phyloP scores from a whole-genome alignment of 2,113 vertebrate genomes.

The Egretta garzetta region DNA sequence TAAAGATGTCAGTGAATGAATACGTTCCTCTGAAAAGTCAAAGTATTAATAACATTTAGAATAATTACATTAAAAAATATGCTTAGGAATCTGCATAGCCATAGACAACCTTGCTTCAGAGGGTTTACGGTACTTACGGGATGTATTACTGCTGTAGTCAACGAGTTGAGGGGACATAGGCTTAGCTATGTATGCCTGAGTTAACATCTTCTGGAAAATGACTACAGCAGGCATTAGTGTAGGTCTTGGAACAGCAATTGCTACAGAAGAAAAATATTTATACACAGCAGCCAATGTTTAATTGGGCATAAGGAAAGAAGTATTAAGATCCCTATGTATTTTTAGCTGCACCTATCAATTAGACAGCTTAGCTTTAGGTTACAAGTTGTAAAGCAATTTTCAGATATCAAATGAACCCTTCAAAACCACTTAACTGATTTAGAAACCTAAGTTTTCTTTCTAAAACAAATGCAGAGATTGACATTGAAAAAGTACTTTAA shows the following conservation, averaged over 20 bases:
- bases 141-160: neutral
- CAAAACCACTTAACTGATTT: neutral
- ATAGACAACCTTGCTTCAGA: neutral
- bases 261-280: neutral
- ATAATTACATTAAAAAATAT: neutral
- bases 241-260: neutral
- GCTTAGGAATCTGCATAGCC: neutral
- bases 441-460: neutral
- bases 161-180: neutral
- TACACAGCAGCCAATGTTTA: neutral
- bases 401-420: neutral
- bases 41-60: neutral
- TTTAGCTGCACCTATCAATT: neutral
- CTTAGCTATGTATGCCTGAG: neutral
- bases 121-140: neutral
- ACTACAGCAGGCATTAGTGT: accelerated
- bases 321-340: neutral
- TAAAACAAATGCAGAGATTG: neutral
- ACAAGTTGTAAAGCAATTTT: neutral
- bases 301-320: neutral
- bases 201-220: neutral
- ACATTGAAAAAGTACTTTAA: neutral
- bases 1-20: neutral
- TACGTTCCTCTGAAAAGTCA: neutral
- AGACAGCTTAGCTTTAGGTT: neutral